Evolutionary conservation across 2,113 vertebrate genomes (phyloP), one percentile per base, ranked within the genome.

Genomic region (Macrotis lagotis): DNA sequence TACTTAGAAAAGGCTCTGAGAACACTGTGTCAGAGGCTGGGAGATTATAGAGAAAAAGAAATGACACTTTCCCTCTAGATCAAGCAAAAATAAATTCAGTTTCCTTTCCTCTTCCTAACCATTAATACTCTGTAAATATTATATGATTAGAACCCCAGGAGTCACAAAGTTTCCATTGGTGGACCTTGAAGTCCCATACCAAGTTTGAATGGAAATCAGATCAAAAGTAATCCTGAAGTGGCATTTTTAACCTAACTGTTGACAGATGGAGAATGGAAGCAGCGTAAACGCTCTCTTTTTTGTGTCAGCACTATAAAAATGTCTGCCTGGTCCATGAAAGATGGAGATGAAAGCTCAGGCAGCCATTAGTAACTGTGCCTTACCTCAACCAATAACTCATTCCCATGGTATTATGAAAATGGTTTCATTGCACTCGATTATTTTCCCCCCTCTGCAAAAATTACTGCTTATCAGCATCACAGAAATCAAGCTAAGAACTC

Each of bases 251-350:
- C 98, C 97, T 98, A 98, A 98, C 98, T 97, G 97, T 98, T 98
- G 98, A 98, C 98, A 98, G 98, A 98, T 98, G 98, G 98, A 97
- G 97, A 98, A 98, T 97, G 95, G 98, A 98, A 98, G 97, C 96
- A 98, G 97, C 95, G 49, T 97, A 98, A 98, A 98, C 96, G 97
- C 97, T 98, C 97, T 98, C 97, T 98, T 98, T 98, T 98, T 98
- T 97, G 96, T 98, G 98, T 98, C 98, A 98, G 98, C 98, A 97
- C 98, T 95, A 98, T 98, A 98, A 99, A 98, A 98, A 98, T 25
- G 97, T 98, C 96, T 91, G 95, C 97, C 97, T 98, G 98, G 97
- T 95, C 98, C 97, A 97, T 98, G 98, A 98, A 98, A 98, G 98
- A 99, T 98, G 97, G 97, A 98, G 97, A 97, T 97, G 97, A 98